These are phyloP conservation scores for Heliconius aoede DNA, from an alignment of 2,888 invertebrate species.

Conservation along the genomic window DNA sequence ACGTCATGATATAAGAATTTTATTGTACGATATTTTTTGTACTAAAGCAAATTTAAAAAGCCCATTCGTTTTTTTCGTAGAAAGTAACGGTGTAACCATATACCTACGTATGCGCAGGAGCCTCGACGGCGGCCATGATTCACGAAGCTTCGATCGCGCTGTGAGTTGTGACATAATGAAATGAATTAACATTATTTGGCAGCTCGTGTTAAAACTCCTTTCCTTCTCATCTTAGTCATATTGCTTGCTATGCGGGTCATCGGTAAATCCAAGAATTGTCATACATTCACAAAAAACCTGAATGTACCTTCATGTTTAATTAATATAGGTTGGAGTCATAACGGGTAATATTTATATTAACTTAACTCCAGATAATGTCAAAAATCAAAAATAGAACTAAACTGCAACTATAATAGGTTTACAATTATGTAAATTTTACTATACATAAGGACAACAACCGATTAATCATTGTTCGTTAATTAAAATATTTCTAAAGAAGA, in stretches of 20 bases:
- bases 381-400: not conserved
- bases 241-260: constrained; percentile 56
- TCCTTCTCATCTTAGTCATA: constrained; percentile 70
- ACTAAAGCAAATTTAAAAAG: constrained; percentile 44
- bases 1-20: not conserved
- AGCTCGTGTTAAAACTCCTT: constrained; percentile 62
- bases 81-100: constrained; percentile 76
- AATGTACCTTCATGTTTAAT: not conserved
- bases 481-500: too few species aligned
- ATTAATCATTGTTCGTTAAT: not conserved
- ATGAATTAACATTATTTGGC: constrained; percentile 76
- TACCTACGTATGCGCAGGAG: constrained; percentile 54
- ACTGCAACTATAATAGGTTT: not conserved
- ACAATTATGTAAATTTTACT: not conserved
- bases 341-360: not conserved
- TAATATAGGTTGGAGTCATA: not conserved
- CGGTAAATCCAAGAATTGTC: constrained; percentile 51
- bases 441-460: not conserved
- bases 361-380: too few species aligned
- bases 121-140: constrained; percentile 62
- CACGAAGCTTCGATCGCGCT: constrained; percentile 69
- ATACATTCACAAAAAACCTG: constrained; percentile 3
- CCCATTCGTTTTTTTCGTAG: constrained; percentile 59
- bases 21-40: not conserved
- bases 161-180: constrained; percentile 82